A percentile compares a stretch with the other conserved stretches of the same genome.
These are phyloP conservation scores for Lithophane socia DNA, from an alignment of 2,888 invertebrate species.

Conservation along the genomic window DNA sequence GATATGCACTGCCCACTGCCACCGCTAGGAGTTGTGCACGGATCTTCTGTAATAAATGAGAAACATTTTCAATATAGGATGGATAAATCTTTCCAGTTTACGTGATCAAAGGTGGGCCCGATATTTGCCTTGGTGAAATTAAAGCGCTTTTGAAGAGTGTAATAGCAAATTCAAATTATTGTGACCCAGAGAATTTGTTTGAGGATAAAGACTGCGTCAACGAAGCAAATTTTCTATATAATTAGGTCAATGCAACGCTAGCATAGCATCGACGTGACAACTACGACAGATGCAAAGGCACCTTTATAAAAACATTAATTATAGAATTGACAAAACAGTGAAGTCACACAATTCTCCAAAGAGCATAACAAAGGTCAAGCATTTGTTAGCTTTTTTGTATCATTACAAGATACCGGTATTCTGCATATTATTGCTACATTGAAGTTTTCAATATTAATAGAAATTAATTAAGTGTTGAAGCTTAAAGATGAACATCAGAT, in stretches of 20 bases:
- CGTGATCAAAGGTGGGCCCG: not conserved
- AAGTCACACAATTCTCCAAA: constrained; percentile 1
- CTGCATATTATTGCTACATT: not conserved
- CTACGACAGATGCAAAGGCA: not conserved
- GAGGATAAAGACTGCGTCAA: not conserved
- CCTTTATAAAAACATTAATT: not conserved
- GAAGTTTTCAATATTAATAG: not conserved
- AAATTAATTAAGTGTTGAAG: not conserved
- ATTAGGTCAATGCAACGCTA: not conserved
- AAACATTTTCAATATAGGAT: not conserved
- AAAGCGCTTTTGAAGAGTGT: not conserved
- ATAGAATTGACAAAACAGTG: not conserved
- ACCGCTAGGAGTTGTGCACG: constrained; percentile 82
- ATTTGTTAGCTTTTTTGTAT: constrained; percentile 5
- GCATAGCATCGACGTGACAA: not conserved
- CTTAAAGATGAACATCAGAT: not conserved
- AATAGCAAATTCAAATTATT: not conserved
- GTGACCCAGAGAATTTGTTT: not conserved
- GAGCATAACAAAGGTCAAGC: constrained; percentile 1
- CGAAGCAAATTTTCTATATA: not conserved
- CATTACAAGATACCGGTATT: not conserved
- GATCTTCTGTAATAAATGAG: constrained; percentile 40
- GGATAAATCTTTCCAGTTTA: not conserved
- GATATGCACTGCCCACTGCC: constrained; percentile 81
- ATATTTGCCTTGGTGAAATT: constrained; percentile 2